Conservation (phyloP, 2,888 invertebrate genomes). For the Aelia acuminata region DNA sequence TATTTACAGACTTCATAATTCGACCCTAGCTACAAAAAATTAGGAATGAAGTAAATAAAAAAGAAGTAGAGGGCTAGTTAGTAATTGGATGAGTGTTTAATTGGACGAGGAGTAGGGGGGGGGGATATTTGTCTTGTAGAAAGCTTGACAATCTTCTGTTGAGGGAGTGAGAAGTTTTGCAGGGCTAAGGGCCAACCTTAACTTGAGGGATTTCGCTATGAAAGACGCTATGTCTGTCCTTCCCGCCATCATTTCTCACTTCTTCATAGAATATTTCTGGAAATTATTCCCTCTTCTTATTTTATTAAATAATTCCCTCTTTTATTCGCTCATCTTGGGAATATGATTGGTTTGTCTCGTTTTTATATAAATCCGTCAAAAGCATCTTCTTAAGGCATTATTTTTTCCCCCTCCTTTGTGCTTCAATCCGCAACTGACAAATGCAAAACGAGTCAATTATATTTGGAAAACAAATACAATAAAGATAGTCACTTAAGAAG, state of each 20-base stretch:
- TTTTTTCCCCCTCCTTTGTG: too few species aligned
- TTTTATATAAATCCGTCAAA: not conserved
- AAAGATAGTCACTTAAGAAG: too few species aligned
- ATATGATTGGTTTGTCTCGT: not conserved
- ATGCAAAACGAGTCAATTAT: too few species aligned
- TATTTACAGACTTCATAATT: not conserved
- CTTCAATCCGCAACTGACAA: too few species aligned
- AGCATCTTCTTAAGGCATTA: not conserved
- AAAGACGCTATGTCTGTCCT: not conserved
- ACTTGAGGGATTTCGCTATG: not conserved
- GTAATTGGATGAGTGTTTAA: conserved; percentile 10
- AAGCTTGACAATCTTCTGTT: not conserved
- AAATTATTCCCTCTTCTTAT: not conserved
- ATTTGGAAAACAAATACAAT: too few species aligned
- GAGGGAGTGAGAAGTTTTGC: not conserved
- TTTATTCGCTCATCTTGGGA: not conserved
- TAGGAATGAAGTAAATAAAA: not conserved
- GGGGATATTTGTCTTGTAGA: not conserved
- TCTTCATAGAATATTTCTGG: not conserved
- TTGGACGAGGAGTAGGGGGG: not conserved
- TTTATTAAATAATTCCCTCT: not conserved
- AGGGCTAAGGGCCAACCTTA: not conserved
- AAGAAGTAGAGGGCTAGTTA: not conserved
- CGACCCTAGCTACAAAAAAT: not conserved
- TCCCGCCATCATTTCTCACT: not conserved